Conservation (phyloP, 2,797 vertebrate species). For the Tolypeutes matacus region DNA sequence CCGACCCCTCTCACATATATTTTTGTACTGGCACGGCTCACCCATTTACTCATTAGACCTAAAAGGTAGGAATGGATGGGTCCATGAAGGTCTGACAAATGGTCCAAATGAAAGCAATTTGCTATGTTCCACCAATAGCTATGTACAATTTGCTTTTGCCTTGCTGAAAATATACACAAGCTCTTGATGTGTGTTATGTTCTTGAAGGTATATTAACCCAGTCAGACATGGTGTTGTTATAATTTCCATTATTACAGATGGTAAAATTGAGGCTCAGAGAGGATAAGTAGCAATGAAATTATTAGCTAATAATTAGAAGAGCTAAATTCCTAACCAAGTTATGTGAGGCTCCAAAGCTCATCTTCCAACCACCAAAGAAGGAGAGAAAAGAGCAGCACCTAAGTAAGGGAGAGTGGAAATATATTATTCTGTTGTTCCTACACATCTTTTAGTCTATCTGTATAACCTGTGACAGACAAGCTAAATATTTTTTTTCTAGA, state of each 20-base stretch:
- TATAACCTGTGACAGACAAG: neutral
- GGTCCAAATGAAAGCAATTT: neutral
- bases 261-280: neutral
- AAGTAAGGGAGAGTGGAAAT: neutral
- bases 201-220: neutral
- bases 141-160: slow-evolving; percentile 8
- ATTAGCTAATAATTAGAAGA: slow-evolving; percentile 14
- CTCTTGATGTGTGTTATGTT: neutral
- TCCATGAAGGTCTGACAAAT: neutral
- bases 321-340: slow-evolving; percentile 38
- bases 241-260: neutral
- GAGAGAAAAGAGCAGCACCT: neutral
- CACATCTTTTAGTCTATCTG: neutral
- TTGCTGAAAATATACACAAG: slow-evolving; percentile 26
- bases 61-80: neutral
- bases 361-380: neutral
- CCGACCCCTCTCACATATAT: too few species aligned
- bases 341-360: neutral
- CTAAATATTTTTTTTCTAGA: neutral
- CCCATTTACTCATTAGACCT: neutral
- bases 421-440: neutral
- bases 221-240: neutral
- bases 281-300: neutral
- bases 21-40: neutral
- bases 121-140: slow-evolving; percentile 1